A percentile compares a stretch with the other conserved stretches of the same genome.
These are phyloP conservation scores for Parus major DNA, from an alignment of 2,113 vertebrate species.

Conservation along the genomic window DNA sequence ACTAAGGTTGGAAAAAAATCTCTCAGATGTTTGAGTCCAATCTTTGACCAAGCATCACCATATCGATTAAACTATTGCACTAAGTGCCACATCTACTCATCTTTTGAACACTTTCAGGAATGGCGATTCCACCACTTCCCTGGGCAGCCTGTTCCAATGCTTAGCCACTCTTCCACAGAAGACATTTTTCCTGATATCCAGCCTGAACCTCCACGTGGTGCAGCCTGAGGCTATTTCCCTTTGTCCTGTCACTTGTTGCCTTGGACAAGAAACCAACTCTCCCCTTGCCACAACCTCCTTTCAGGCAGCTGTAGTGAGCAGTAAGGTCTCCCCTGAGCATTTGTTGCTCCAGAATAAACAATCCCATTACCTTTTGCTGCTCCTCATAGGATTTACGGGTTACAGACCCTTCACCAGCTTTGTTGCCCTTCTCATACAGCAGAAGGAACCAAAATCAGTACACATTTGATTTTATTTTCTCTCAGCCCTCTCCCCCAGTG, in stretches of 20 bases:
- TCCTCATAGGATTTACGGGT: neutral
- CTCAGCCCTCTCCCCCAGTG: neutral
- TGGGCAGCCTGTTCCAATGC: neutral
- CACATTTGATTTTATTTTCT: neutral
- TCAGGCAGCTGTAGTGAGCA: neutral
- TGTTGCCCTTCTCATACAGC: neutral
- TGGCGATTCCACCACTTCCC: neutral
- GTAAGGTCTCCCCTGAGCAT: neutral
- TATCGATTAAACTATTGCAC: neutral
- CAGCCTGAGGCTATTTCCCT: neutral
- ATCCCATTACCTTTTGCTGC: neutral
- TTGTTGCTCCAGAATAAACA: neutral
- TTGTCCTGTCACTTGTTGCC: neutral
- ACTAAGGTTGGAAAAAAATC: neutral
- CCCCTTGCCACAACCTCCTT: neutral
- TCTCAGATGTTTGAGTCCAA: neutral
- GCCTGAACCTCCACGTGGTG: neutral
- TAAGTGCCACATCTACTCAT: neutral
- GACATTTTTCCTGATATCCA: neutral
- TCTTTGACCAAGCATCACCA: neutral
- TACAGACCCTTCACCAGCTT: neutral
- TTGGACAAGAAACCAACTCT: fast-evolving
- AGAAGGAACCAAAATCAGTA: neutral
- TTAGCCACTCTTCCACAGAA: neutral
- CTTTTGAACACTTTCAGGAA: neutral